These are phyloP conservation scores for Odocoileus virginianus DNA, from an alignment of 2,113 vertebrate genomes.

Conservation along the genomic window DNA sequence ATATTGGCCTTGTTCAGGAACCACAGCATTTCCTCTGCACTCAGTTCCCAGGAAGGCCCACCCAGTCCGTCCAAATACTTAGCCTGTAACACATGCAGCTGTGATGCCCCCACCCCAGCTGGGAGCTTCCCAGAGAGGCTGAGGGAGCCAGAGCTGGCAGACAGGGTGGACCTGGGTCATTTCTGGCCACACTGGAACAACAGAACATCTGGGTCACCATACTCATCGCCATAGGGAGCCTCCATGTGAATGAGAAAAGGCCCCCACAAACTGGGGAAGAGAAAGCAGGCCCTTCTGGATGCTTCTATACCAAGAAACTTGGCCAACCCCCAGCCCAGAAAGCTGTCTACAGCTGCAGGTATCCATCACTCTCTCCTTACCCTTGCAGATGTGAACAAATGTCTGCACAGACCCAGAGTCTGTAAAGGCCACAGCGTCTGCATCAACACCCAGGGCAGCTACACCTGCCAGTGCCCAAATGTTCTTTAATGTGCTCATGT, in stretches of 20 bases:
- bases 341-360: background rate
- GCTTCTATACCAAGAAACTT: background rate
- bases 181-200: background rate
- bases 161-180: background rate
- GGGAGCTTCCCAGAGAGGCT: background rate
- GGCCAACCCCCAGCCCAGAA: fast-evolving
- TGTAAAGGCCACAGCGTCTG: background rate
- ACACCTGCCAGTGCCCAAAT: background rate
- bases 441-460: background rate
- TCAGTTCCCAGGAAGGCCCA: background rate
- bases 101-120: no score
- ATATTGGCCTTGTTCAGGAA: background rate
- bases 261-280: background rate
- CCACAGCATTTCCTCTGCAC: background rate
- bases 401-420: background rate
- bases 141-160: background rate
- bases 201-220: background rate
- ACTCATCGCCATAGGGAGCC: fast-evolving
- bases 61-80: background rate
- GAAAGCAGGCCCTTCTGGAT: background rate
- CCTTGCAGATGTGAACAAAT: conserved; percentile 13
- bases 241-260: background rate
- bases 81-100: background rate
- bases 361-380: background rate
- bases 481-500: background rate